Conservation (phyloP, 2,888 invertebrate species). For the Drosophila percnosoma region DNA sequence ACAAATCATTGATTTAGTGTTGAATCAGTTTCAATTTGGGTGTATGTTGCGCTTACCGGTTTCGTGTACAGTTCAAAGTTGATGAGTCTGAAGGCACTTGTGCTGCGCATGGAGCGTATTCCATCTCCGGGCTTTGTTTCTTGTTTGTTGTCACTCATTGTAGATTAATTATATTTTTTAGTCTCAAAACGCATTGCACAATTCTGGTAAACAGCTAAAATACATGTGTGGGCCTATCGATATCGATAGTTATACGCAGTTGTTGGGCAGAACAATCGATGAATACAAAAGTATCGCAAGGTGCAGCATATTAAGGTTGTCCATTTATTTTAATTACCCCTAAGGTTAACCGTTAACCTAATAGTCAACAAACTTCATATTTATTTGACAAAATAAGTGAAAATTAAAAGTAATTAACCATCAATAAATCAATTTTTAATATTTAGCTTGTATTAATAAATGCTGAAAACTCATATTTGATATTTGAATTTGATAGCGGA, state of each 20-base stretch:
- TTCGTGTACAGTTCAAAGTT: constrained; percentile 96
- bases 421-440: neutral
- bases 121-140: constrained; percentile 70
- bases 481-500: neutral
- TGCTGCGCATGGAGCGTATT: constrained; percentile 85
- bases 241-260: constrained; percentile 21
- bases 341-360: neutral
- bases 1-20: neutral
- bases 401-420: neutral
- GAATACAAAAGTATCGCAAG: neutral
- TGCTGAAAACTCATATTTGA: too few species aligned
- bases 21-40: constrained; percentile 52
- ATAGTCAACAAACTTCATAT: neutral
- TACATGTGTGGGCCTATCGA: constrained; percentile 7
- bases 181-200: constrained; percentile 41
- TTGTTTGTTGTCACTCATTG: constrained; percentile 51
- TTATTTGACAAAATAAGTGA: neutral
- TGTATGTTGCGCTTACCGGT: constrained; percentile 89
- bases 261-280: neutral
- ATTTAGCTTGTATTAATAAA: neutral
- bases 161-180: neutral
- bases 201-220: constrained; percentile 38
- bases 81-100: constrained; percentile 91
- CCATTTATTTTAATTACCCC: neutral
- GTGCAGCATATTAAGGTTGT: neutral